Evolutionary conservation across 2,888 invertebrate species (phyloP), one percentile per base, ranked within the genome.

Genomic region (Eristalis intricaria): DNA sequence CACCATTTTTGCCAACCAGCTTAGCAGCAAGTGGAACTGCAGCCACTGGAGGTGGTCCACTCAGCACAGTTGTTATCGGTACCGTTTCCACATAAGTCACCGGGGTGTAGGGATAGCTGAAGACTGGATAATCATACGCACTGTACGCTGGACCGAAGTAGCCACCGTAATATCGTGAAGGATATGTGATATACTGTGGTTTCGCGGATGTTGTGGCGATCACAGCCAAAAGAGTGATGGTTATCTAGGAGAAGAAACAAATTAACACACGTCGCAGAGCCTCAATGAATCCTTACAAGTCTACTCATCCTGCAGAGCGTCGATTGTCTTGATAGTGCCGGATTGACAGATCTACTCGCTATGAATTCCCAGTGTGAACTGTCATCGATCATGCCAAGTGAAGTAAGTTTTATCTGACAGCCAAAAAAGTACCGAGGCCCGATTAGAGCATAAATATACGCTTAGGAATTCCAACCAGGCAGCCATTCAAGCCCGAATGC

Each of bases 341-440:
- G 35, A 19, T 26, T 60, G 73, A 66, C 40, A 73, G 84, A 64
- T 71, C 79, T 79, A 64, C 23, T 73, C 87, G 70, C 71, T 38
- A 43, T 50, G 87, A 80, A 71, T 69, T 80, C 84, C 79, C 71
- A 65, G 26, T 64, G 61, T 43, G 76, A 80, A 87, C 87, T 87
- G 87, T 73, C 84, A 84, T 43, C 64, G 58, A 19, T 13, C 58
- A 11, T 1, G 22, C n/a, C n/a, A 58, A 63, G 23, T 79, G 50
- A 84, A 84, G 80, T 80, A 79, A 76, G 63, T 84, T 87, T 84
- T 84, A 87, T 84, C 73, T 68, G 71, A 84, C 76, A 73, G 15
- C 60, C 73, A 68, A 73, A 79, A 80, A 75, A 22, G 64, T 5
- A 64, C 35, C 1, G 13, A 29, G 23, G 22, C 38, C 43, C 63